Percentiles rank a stretch among this genome's conserved stretches.
Evolutionary conservation across 2,888 invertebrate genomes (phyloP).

Genomic region (Acleris literana): DNA sequence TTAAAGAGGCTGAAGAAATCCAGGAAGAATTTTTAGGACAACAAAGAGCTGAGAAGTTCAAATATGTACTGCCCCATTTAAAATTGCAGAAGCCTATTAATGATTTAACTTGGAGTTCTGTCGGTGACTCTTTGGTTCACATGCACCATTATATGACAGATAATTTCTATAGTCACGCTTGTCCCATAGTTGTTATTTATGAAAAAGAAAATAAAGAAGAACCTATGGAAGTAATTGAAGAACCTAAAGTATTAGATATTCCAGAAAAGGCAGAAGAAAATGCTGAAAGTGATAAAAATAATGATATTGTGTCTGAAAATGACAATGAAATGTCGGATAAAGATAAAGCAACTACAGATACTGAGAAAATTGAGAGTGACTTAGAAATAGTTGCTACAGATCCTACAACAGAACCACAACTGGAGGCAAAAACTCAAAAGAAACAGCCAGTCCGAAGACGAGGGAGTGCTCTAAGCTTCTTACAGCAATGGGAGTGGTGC

Average conservation of each 20-base stretch:
- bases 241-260: conserved; percentile 55
- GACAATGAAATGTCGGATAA: conserved; percentile 74
- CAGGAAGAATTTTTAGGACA: conserved; percentile 80
- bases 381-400: conserved; percentile 55
- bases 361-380: conserved; percentile 69
- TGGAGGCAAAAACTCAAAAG: conserved; percentile 72
- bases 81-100: conserved; percentile 84
- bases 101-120: conserved; percentile 85
- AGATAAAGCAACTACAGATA: conserved; percentile 67
- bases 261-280: conserved; percentile 53
- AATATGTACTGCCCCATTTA: conserved; percentile 81
- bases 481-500: conserved; percentile 92
- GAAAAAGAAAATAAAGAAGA: conserved; percentile 58
- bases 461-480: conserved; percentile 87
- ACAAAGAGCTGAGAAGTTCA: conserved; percentile 77
- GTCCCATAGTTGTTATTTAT: conserved; percentile 66
- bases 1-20: conserved; percentile 84
- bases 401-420: conserved; percentile 50
- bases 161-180: conserved; percentile 83
- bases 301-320: conserved; percentile 63
- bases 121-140: conserved; percentile 86
- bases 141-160: conserved; percentile 86
- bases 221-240: conserved; percentile 67
- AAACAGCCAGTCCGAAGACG: conserved; percentile 85
- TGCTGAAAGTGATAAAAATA: conserved; percentile 57